These are phyloP conservation scores for Torymus aiolomorphi DNA, from an alignment of 2,888 invertebrate species.

Conservation along the genomic window DNA sequence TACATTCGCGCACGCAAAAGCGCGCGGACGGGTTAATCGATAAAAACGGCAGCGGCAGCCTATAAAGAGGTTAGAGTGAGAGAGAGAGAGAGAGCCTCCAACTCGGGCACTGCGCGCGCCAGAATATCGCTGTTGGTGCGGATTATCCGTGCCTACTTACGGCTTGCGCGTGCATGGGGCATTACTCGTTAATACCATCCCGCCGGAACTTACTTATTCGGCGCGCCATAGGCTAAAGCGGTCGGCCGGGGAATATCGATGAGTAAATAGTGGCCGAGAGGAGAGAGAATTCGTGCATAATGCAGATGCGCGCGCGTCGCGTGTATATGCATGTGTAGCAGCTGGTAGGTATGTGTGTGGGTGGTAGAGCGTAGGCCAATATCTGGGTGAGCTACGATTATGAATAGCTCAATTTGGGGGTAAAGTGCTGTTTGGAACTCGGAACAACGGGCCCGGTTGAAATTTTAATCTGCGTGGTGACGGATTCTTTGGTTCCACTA, in stretches of 20 bases:
- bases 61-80: conserved; percentile 18
- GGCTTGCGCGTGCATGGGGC: neutral
- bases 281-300: neutral
- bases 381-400: too few relatives aligned
- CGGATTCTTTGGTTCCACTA: too few relatives aligned
- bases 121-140: conserved; percentile 17
- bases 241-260: conserved; percentile 19
- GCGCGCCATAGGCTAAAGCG: neutral
- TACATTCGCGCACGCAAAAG: too few relatives aligned
- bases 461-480: too few relatives aligned
- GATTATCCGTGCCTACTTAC: conserved; percentile 40
- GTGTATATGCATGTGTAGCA: too few relatives aligned
- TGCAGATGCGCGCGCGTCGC: neutral
- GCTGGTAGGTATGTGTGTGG: too few relatives aligned
- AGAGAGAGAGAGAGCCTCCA: too few relatives aligned
- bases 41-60: conserved; percentile 17
- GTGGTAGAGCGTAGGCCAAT: too few relatives aligned
- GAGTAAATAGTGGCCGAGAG: conserved; percentile 5
- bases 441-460: too few relatives aligned
- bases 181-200: conserved; percentile 20
- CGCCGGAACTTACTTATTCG: conserved; percentile 12
- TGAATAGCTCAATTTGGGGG: too few relatives aligned
- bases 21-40: conserved; percentile 9
- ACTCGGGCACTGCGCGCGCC: neutral
- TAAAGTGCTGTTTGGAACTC: too few relatives aligned